A percentile compares a stretch with the other conserved stretches of the same genome.
phyloP scores from a whole-genome alignment of 2,888 invertebrate genomes.

The Halocaridina rubra region DNA sequence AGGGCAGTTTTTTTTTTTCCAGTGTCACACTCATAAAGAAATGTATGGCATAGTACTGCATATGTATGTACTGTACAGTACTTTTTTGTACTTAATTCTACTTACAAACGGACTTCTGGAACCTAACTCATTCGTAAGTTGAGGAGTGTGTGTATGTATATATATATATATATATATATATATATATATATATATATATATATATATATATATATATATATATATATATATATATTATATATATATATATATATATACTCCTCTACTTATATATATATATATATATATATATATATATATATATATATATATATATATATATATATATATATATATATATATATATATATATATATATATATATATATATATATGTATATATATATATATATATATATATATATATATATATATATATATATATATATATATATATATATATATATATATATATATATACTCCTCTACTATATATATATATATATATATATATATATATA shows the following conservation, averaged over 20 bases:
- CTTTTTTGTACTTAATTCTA: too few relatives aligned
- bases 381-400: conserved; percentile 4
- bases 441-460: not conserved
- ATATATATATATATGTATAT: conserved; percentile 15
- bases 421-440: too few relatives aligned
- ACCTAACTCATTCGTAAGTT: too few relatives aligned
- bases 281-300: conserved; percentile 25
- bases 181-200: conserved; percentile 23
- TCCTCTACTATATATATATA: too few relatives aligned
- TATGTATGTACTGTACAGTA: not conserved
- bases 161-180: too few relatives aligned
- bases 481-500: not conserved
- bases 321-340: conserved; percentile 22
- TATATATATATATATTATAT: conserved; percentile 11
- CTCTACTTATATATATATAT: conserved; percentile 22
- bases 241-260: conserved; percentile 4
- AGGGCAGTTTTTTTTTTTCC: too few relatives aligned
- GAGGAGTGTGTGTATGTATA: too few relatives aligned
- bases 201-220: conserved; percentile 33
- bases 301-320: conserved; percentile 2
- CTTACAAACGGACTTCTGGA: too few relatives aligned
- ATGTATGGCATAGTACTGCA: too few relatives aligned
- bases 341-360: conserved; percentile 7
- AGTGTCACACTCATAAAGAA: too few relatives aligned
- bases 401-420: conserved; percentile 12